Evolutionary conservation across 2,888 invertebrate genomes (phyloP), one percentile per base, ranked within the genome.

Genomic region (Physocephala rufipes): DNA sequence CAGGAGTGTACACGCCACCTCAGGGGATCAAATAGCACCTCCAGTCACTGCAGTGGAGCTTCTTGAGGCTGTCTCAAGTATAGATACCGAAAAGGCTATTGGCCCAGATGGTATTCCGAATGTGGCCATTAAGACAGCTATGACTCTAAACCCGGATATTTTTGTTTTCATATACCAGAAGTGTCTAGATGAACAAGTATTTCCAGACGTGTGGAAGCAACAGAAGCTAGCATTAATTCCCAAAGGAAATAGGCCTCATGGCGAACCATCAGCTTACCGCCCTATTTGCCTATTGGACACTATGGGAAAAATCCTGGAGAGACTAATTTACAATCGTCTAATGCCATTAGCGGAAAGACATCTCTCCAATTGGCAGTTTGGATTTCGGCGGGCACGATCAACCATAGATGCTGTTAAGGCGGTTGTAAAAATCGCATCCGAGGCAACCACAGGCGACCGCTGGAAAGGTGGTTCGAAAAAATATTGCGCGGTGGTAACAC

Each of bases 91-190:
- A 13, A 55, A 55, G 13, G 53, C 53, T 49, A 55, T 13, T 2
- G 53, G 19, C 24, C 53, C 21, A 55, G 53, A 55, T 21, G 53
- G 53, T 2, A n/a, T 55, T 13, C 53, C 53, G 24, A 55, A 55
- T 55, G 53, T 1, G 13, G 53, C 36, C 5, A 36, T 36, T 36
- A 36, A 36, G 9, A 9, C 36, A 9, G 36, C 36, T 4, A 36
- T 36, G 9, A 9, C 5, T 9, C 9, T 9, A 9, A 36, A 9
- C 5, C 53, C 19, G 2, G 53, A 55, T 21, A 2, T 55, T 1
- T 55, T 55, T 24, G 53, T 19, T 24, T 9, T 9, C 9, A 55
- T 3, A 24, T 55, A 9, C 13, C 53, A 55, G 53, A 24, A 24
- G 24, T 55, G 53, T 13, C 13, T 55, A 9, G 21, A 55, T 12